A percentile compares a stretch with the other conserved stretches of the same genome.
Evolutionary conservation across 2,113 vertebrate genomes (phyloP).

Genomic region (Gnathonemus longibarbis): DNA sequence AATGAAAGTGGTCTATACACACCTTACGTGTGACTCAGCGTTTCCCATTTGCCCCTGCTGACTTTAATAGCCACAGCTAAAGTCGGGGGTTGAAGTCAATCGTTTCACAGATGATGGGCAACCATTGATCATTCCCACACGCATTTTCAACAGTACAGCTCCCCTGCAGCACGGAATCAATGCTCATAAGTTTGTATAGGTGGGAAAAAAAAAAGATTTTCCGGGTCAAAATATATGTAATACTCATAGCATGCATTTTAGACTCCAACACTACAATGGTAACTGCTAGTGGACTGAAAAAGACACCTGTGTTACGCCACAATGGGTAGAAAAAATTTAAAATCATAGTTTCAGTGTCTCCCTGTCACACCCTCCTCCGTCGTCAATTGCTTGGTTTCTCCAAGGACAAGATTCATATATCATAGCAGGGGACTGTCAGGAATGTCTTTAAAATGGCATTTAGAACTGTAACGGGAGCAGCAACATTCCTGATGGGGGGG

Average conservation of each 20-base stretch:
- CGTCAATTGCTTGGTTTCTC: neutral
- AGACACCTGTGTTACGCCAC: neutral
- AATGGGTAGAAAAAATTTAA: neutral
- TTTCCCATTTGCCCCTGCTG: neutral
- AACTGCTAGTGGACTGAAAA: neutral
- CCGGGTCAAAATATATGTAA: neutral
- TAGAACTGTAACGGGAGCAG: neutral
- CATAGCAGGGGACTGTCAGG: neutral
- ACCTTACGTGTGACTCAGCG: neutral
- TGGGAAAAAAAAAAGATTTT: neutral
- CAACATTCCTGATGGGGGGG: neutral
- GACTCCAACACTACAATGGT: neutral
- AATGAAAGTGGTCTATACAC: neutral
- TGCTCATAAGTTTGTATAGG: neutral
- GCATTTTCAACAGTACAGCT: neutral
- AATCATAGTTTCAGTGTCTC: neutral
- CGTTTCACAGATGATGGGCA: neutral
- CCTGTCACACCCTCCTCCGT: neutral
- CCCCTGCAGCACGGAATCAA: neutral
- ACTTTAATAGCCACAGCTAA: neutral
- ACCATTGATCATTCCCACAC: neutral
- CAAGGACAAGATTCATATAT: neutral
- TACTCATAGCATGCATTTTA: neutral
- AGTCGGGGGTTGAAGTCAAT: neutral
- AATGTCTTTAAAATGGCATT: neutral